Evolutionary conservation across 1,140 invertebrate genomes (phyloP), one percentile per base, ranked within the genome.

Genomic region (Microplitis mediator): DNA sequence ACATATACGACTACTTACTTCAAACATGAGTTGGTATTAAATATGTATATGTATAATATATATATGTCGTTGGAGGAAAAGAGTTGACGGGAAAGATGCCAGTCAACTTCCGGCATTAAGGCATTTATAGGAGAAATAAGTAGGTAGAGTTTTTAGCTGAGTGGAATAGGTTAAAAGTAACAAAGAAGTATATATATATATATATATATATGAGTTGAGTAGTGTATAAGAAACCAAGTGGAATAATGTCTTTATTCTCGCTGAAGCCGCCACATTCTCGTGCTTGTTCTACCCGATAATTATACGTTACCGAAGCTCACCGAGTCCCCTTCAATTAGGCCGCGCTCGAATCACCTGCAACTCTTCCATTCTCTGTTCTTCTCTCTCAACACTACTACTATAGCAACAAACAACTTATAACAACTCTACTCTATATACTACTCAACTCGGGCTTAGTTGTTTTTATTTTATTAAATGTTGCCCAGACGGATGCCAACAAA

Each of bases 221-320:
- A 23, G 23, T 23, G 23, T 23, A 23, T 65, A 71, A 76, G 72
- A 74, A 74, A 76, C 65, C 39, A 62, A 75, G 74, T 74, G 69
- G 76, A 75, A 75, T 77, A 77, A 77, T 77, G 76, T 77, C 76
- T 77, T 74, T 77, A 77, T 77, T 77, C 74, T 75, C 76, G 72
- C 74, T 75, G 60, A 69, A 71, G 73, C 71, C 72, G 72, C 69
- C 66, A 77, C 74, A 76, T 76, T 76, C 75, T 75, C 71, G 65
- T 69, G 64, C 74, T 69, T 74, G 76, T 75, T 69, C 69, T 72
- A 70, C 61, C 72, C 70, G 69, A 77, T 77, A 77, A 77, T 77
- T 77, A 77, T 75, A 77, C 74, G 71, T 77, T 75, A 75, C 76
- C 69, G 66, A 74, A 74, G 72, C 74, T 75, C 52, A 76, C 75